Conservation (phyloP, 2,797 vertebrate species). For the Rachycentron canadum region DNA sequence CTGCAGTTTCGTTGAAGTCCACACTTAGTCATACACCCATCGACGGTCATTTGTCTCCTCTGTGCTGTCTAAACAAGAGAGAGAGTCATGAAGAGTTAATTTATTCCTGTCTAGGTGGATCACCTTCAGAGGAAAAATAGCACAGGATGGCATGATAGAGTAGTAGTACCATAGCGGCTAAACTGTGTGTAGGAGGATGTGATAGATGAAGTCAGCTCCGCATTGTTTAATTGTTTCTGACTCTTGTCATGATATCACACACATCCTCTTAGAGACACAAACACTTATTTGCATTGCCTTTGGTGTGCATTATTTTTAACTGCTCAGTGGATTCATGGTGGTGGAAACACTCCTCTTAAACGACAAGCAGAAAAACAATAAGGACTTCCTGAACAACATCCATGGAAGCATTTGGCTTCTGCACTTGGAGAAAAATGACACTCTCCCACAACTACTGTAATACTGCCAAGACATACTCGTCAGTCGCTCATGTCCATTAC, state of each 20-base stretch:
- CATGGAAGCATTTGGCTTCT: background rate
- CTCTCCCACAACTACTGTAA: background rate
- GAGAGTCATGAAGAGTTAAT: conserved; percentile 53
- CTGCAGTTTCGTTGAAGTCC: conserved; percentile 51
- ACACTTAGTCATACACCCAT: conserved; percentile 54
- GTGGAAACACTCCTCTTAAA: conserved; percentile 21
- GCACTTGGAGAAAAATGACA: background rate
- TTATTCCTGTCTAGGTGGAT: conserved; percentile 64
- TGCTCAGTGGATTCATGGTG: background rate
- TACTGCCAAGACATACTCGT: background rate
- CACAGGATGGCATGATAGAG: background rate
- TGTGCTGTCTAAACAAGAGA: conserved; percentile 64
- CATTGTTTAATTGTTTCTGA: background rate
- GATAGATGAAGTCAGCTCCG: background rate
- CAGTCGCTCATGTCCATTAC: background rate
- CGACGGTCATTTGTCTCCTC: conserved; percentile 60
- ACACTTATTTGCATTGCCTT: background rate
- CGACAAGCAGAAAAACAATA: conserved; percentile 11
- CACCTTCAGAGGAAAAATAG: conserved; percentile 39
- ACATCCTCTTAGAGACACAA: background rate
- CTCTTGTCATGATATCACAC: background rate
- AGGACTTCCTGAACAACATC: conserved; percentile 39
- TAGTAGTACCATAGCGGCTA: background rate
- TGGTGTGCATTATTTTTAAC: conserved; percentile 1
- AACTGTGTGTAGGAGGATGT: conserved; percentile 3